Evolutionary conservation across 2,888 invertebrate genomes (phyloP).

Genomic region (Coelopa pilipes): DNA sequence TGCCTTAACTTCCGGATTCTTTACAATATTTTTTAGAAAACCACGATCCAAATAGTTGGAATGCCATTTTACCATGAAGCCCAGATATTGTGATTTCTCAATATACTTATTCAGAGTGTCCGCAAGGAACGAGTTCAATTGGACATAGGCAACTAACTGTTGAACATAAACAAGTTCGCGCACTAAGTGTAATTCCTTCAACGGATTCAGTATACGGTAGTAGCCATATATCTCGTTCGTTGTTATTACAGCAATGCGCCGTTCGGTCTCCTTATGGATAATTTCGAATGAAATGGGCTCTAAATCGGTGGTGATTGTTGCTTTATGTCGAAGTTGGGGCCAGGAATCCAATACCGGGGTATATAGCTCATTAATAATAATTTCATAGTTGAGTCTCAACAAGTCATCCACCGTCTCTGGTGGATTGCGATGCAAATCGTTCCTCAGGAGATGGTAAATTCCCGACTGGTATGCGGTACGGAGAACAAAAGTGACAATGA

Average conservation of each 20-base stretch:
- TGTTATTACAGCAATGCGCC: background rate
- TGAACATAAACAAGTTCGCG: background rate
- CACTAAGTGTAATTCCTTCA: background rate
- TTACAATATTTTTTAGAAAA: too few species aligned
- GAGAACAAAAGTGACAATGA: slow-evolving; percentile 51
- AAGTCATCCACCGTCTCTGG: slow-evolving; percentile 55
- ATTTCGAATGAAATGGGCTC: background rate
- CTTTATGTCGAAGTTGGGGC: slow-evolving; percentile 47
- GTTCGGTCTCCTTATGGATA: background rate
- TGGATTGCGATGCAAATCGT: slow-evolving; percentile 52
- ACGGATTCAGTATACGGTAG: background rate
- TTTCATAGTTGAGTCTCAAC: slow-evolving; percentile 47
- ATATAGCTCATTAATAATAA: slow-evolving; percentile 49
- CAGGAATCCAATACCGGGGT: slow-evolving; percentile 47
- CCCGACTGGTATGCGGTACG: slow-evolving; percentile 59
- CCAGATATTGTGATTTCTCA: background rate
- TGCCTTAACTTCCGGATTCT: too few species aligned
- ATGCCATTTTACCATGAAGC: too few species aligned
- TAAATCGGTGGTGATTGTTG: too few species aligned
- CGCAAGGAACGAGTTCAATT: slow-evolving; percentile 7
- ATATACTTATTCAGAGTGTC: background rate
- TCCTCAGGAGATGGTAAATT: slow-evolving; percentile 54
- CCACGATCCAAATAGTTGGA: too few species aligned
- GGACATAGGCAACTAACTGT: slow-evolving; percentile 1
- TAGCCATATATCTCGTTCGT: background rate